Evolutionary conservation across 2,888 invertebrate species (phyloP).

Genomic region (Sarcophaga subvicina): DNA sequence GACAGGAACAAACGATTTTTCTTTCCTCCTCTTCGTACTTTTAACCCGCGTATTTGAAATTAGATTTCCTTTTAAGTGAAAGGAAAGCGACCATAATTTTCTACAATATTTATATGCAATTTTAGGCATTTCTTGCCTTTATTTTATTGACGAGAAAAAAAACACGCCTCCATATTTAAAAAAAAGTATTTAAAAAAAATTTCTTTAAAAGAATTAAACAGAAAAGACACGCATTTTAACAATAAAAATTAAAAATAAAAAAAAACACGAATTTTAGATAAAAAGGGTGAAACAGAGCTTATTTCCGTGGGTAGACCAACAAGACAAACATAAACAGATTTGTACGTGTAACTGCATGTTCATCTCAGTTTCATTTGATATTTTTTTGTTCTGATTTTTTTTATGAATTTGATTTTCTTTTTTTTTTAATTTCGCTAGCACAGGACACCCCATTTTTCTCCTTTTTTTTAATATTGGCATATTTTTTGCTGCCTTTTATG

Average conservation of each 20-base stretch:
- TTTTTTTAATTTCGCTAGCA: constrained; percentile 58
- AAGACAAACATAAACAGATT: constrained; percentile 67
- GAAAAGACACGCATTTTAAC: constrained; percentile 69
- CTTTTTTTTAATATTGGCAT: constrained; percentile 2
- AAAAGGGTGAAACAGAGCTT: constrained; percentile 73
- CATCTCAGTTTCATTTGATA: not conserved
- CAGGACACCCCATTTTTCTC: constrained; percentile 40
- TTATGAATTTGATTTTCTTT: not conserved
- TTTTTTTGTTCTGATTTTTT: not conserved
- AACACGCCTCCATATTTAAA: constrained; percentile 61
- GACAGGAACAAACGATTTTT: constrained; percentile 26
- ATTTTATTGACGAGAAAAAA: constrained; percentile 39
- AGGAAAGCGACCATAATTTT: constrained; percentile 44
- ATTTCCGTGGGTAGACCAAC: constrained; percentile 71
- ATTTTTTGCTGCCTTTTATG: constrained; percentile 12
- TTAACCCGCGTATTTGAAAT: too few relatives aligned
- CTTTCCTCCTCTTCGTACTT: not conserved
- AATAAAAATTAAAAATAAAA: constrained; percentile 63
- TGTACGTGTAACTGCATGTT: constrained; percentile 68
- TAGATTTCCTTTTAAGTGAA: constrained; percentile 1
- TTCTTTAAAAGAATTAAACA: constrained; percentile 30
- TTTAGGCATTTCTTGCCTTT: constrained; percentile 19
- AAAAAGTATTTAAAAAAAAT: constrained; percentile 30
- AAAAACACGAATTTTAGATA: constrained; percentile 28
- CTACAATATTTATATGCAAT: constrained; percentile 63